Evolutionary conservation across 2,113 vertebrate genomes (phyloP), one percentile per base, ranked within the genome.

Genomic region (Megalops atlanticus): DNA sequence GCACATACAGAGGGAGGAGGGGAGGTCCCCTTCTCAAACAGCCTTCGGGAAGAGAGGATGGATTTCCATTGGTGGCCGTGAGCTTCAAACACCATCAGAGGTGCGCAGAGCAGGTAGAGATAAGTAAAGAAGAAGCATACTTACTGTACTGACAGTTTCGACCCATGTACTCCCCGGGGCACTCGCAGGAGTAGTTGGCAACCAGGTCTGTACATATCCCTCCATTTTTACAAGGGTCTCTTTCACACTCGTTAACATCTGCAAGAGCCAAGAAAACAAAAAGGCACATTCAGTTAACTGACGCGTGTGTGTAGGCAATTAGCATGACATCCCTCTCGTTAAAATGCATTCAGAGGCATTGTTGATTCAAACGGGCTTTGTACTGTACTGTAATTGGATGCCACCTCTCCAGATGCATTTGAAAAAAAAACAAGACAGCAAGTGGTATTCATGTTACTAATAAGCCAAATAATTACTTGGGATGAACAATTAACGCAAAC

Each of bases 231-330:
- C 98, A 99, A 0, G 98, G 98, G 39, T 96, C 95, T 0, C 92
- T 91, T 92, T 98, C 97, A 72, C 98, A 99, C 93, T 99, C 97
- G 82, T 99, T 99, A 82, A 99, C 93, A 90, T 99, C 98, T 99
- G 85, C 15, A 90, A 89, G 81, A 91, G 84, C 35, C 85, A 82
- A 87, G 77, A 82, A 75, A 85, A 75, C 71, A 77, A 71, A 82
- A 41, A 58, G 74, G 11, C 14, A 80, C 76, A 81, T 86, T 86
- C 2, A 88, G 86, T 87, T 84, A 77, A 84, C 84, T 84, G 74
- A 83, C 83, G 72, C 68, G 87, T 82, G 76, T 77, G 70, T 58
- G 77, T 71, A 68, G 82, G 83, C 84, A 91, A 89, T 91, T 89
- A 89, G 64, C 84, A 81, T 54, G 80, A 40, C 72, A 77, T 73